Conservation (phyloP, 2,888 invertebrate species). For the Dryococelus australis region DNA sequence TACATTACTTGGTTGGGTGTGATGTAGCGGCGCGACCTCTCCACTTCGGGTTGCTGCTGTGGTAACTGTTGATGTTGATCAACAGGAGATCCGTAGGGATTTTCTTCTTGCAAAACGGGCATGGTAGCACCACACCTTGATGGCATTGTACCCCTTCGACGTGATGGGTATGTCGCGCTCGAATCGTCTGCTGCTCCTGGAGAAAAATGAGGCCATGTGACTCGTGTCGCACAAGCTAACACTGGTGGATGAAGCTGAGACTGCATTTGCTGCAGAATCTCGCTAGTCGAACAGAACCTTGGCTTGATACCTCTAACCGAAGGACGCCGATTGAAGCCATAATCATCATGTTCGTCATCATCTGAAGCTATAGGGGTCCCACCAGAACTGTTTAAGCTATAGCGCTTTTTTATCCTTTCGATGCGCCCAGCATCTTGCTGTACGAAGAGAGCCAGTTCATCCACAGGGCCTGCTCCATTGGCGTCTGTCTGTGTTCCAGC, state of each 20-base stretch:
- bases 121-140: neutral
- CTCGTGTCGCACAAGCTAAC: conserved; percentile 51
- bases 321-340: conserved; percentile 88
- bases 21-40: conserved; percentile 65
- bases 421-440: conserved; percentile 84
- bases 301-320: conserved; percentile 90
- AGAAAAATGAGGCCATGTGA: conserved; percentile 67
- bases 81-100: conserved; percentile 55
- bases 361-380: conserved; percentile 52
- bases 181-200: neutral
- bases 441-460: conserved; percentile 84
- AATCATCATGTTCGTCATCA: conserved; percentile 86
- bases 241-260: conserved; percentile 65
- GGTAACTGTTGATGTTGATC: conserved; percentile 71
- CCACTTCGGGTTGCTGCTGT: conserved; percentile 60
- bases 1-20: conserved; percentile 58
- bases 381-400: conserved; percentile 53
- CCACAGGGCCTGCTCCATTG: conserved; percentile 55
- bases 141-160: neutral
- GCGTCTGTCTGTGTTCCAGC: conserved; percentile 69
- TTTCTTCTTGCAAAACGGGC: conserved; percentile 28
- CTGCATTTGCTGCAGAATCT: conserved; percentile 83
- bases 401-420: conserved; percentile 80
- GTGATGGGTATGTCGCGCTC: neutral
- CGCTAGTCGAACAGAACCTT: conserved; percentile 81